Evolutionary conservation across 2,797 vertebrate species (phyloP).

Genomic region (Enteromius paludinosus): DNA sequence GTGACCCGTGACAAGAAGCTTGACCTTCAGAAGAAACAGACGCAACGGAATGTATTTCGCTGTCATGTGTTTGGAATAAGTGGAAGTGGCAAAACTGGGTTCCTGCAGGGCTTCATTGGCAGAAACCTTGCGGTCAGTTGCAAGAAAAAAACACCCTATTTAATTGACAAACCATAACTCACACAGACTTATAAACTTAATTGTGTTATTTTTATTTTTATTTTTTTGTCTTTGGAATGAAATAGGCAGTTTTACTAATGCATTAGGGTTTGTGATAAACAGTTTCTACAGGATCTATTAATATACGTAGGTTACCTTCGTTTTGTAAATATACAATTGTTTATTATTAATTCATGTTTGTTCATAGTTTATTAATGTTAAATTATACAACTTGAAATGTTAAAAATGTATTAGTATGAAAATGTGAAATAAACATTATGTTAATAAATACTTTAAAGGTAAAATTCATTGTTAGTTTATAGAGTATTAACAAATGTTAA

Average conservation of each 20-base stretch:
- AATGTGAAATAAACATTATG: neutral
- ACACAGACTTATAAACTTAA: neutral
- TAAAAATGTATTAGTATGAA: neutral
- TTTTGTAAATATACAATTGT: neutral
- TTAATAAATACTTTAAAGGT: neutral
- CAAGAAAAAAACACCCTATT: neutral
- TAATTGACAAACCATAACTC: neutral
- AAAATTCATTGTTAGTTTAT: neutral
- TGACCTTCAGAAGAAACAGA: conserved; percentile 96
- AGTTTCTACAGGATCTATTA: neutral
- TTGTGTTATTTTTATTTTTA: too few relatives aligned
- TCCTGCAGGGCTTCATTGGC: conserved; percentile 92
- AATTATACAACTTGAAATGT: neutral
- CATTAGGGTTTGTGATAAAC: neutral
- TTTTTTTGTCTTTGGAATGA: neutral
- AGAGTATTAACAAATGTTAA: neutral
- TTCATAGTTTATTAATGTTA: neutral
- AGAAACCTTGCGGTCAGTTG: conserved; percentile 85
- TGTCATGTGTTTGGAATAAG: conserved; percentile 91
- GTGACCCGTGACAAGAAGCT: conserved; percentile 97
- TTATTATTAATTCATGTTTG: neutral
- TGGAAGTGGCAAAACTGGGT: conserved; percentile 90
- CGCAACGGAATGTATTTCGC: conserved; percentile 93
- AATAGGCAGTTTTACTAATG: neutral
- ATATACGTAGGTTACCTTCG: neutral